Base-by-base conservation (phyloP, 2,888 invertebrate genomes). In the Melolontha melolontha region DNA sequence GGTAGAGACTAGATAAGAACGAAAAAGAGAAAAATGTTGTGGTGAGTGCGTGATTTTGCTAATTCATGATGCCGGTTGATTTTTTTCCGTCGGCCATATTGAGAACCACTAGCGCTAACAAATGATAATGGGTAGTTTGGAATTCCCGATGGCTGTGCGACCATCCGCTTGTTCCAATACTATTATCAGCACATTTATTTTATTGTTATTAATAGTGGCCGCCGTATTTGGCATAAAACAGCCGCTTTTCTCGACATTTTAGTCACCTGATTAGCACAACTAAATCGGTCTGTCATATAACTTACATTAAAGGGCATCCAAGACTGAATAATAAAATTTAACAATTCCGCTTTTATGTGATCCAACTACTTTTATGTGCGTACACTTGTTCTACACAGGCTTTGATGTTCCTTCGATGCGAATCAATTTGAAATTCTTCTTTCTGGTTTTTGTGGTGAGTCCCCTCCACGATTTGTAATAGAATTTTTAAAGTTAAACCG, bases 111-210 rank as follows among this genome's bases (percentile, higher is more conserved):
- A 67, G 75, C 79, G 74, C 75, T 79, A 82, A 82, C 83, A 83
- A 83, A 83, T 83, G 82, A 82, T 83, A 83, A 83, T 83, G 81
- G 81, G 78, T 76, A 78, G 79, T 81, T 81, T 78, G 79, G 77
- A 79, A 83, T 83, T 82, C 82, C 79, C 81, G 79, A 79, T 80
- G 80, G 77, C 78, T 71, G 68, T 70, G 73, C 76, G 73, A 75
- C 73, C 76, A 76, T 78, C 79, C 77, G 76, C 77, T 81, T 81
- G 81, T 75, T 80, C 79, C 76, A 80, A 78, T 79, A 81, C 83
- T 81, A 83, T 83, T 83, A 83, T 82, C 82, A 81, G 81, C 83
- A 83, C 83, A 82, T 83, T 81, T 78, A 81, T 81, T 83, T 83
- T 83, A 83, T 83, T 83, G 83, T 83, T 83, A 83, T 83, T 83